Base-by-base conservation (phyloP, 2,888 invertebrate species). In the Xanthia togata region DNA sequence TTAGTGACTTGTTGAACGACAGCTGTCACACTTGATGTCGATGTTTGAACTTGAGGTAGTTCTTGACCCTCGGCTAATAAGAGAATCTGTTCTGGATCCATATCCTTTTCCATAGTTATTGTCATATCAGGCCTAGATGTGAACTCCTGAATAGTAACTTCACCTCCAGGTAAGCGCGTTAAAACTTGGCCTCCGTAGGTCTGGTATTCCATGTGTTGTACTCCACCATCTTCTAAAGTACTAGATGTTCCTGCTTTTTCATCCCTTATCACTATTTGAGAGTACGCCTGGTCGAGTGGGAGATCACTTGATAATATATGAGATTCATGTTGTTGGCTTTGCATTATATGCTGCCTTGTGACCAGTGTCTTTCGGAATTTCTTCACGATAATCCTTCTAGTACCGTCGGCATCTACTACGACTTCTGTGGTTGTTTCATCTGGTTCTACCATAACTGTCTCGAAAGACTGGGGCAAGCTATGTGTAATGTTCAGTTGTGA, bases 351-450 rank as follows among this genome's bases (percentile, higher is more conserved):
- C 89, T 98, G 97, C 67, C 97, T 97, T 50, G 97, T 97, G 0
- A 98, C 97, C 35, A 97, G 94, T 0, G 98, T 98, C 88, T 97
- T 97, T 73, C 98, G 97, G 9, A 98, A 92, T 93, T 98, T 98
- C 84, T 97, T 97, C 0, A 98, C 97, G 76, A 98, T 98, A 70
- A 98, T 98, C 85, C 98, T 97, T 90, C 98, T 98, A 0, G 98
- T 98, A 8, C 98, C 98, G 91, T 98, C 98, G 31, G 98, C 97
- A 89, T 98, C 98, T 0, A 98, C 97, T n/a, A 98, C 97, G 5
- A 98, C 98, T 94, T 98, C 98, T 0, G 98, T 98, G 0, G 98
- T 98, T 2, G 98, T 98, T 91, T 98, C 98, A 92, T 98, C 98
- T 0, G 98, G 98, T 92, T 98, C 98, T 0, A 98, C 97, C 91